Evolutionary conservation across 2,797 vertebrate species (phyloP).

Genomic region (Cichlasoma orientale): DNA sequence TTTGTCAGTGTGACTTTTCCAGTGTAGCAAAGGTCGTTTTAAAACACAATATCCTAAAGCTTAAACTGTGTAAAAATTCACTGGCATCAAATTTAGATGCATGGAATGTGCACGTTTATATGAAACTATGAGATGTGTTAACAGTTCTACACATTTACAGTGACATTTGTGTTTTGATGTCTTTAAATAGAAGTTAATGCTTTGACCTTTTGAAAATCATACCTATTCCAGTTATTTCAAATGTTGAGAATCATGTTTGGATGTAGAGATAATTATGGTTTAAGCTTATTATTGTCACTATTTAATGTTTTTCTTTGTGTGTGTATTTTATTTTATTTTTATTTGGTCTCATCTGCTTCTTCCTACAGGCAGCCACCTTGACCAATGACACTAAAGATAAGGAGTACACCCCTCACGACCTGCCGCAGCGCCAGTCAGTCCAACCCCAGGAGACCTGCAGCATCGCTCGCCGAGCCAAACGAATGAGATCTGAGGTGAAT

Average conservation of each 20-base stretch:
- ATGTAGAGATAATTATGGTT: not conserved
- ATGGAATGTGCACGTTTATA: not conserved
- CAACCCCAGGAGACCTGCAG: slow-evolving; percentile 88
- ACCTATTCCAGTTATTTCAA: not conserved
- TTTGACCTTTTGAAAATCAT: not conserved
- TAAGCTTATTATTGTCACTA: not conserved
- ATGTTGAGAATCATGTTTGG: not conserved
- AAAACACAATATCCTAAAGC: not conserved
- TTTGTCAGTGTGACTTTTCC: not conserved
- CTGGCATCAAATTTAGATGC: not conserved
- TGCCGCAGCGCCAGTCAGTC: slow-evolving; percentile 94
- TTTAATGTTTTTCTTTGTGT: not conserved
- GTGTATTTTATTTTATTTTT: too few species aligned
- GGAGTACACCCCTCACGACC: slow-evolving; percentile 96
- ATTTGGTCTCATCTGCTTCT: not conserved
- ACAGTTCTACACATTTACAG: not conserved
- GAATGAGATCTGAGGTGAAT: slow-evolving; percentile 90
- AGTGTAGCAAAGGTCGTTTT: not conserved
- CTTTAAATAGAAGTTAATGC: not conserved
- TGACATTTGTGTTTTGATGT: not conserved
- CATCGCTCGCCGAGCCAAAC: slow-evolving; percentile 92
- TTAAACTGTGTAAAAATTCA: not conserved
- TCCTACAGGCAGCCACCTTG: slow-evolving; percentile 88
- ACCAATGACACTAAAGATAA: slow-evolving; percentile 94
- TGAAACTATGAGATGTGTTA: not conserved